Evolutionary conservation across 2,888 invertebrate genomes (phyloP), one percentile per base, ranked within the genome.

Genomic region (Leptinotarsa tumamoca): DNA sequence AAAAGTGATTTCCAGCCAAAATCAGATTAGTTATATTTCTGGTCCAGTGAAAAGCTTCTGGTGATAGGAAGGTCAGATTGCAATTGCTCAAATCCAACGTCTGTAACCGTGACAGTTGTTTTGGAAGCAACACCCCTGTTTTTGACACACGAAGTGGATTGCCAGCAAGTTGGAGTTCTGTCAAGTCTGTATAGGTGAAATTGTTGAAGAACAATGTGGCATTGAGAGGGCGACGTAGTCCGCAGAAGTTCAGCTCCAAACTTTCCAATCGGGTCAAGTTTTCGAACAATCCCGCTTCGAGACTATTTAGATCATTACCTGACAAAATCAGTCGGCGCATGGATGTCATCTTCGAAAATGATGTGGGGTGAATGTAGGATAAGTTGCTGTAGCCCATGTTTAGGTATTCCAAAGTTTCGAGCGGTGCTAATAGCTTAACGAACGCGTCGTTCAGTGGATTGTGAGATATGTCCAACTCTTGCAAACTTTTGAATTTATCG

Each of bases 341-440:
- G 14, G 92, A 91, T 1, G 92, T 92, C 93, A 94, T 94, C 84
- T 92, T 91, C 4, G 93, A 90, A 83, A 94, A 94, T 4, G 92
- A 91, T 50, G 92, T 90, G 54, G 92, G 92, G 0, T 92, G 91
- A 72, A 94, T 89, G 79, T 91, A 90, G 0, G 92, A 92, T 3
- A 94, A 88, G 84, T 93, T 92, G 86, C 93, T 93, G 84, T 93
- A 93, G 7, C 94, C 93, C 93, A 94, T 94, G 85, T 94, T 93
- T 4, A 94, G 88, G 83, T 92, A 93, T 85, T 93, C 92, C 58
- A 94, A 87, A 17, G 92, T 92, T 76, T 92, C 91, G 1, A 94
- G 86, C 0, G 94, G 94, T 3, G 92, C 92, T 21, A 94, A 86
- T 43, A 94, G 85, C 81, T 90, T 91, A 10, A 92, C 92, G 84